phyloP scores from a whole-genome alignment of 2,888 invertebrate genomes.

The Eilema depressum region DNA sequence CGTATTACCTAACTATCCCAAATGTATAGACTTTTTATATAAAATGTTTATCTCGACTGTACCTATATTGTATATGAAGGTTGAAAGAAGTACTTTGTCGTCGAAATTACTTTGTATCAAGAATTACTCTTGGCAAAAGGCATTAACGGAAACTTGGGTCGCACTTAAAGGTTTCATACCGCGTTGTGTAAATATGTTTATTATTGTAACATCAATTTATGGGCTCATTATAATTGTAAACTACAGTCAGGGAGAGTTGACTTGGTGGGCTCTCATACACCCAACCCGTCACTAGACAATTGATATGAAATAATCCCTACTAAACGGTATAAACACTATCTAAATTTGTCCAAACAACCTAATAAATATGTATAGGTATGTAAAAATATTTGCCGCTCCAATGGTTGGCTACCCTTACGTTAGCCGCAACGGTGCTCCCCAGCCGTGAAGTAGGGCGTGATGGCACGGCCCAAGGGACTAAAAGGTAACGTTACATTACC shows the following conservation, averaged over 20 bases:
- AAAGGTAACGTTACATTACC: constrained; percentile 50
- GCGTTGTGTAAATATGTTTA: neutral
- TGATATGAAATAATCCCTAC: neutral
- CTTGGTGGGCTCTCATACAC: neutral
- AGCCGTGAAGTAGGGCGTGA: constrained; percentile 45
- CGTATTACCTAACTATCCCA: constrained; percentile 31
- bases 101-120: constrained; percentile 11
- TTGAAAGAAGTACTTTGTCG: constrained; percentile 10
- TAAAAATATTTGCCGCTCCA: constrained; percentile 37
- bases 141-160: neutral
- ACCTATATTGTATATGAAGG: neutral
- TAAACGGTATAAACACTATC: neutral
- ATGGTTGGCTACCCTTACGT: constrained; percentile 44
- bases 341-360: constrained; percentile 19
- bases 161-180: neutral
- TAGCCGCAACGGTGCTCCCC: constrained; percentile 38
- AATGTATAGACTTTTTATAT: constrained; percentile 30
- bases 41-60: constrained; percentile 12
- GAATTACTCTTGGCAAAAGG: constrained; percentile 5
- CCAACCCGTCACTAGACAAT: neutral
- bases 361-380: constrained; percentile 25
- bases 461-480: constrained; percentile 43
- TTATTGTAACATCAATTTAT: neutral
- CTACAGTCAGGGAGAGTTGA: neutral
- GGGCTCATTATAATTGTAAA: neutral